A percentile compares a stretch with the other conserved stretches of the same genome.
Conservation (phyloP, 2,797 vertebrate species). For the Sebastes matsubarae region DNA sequence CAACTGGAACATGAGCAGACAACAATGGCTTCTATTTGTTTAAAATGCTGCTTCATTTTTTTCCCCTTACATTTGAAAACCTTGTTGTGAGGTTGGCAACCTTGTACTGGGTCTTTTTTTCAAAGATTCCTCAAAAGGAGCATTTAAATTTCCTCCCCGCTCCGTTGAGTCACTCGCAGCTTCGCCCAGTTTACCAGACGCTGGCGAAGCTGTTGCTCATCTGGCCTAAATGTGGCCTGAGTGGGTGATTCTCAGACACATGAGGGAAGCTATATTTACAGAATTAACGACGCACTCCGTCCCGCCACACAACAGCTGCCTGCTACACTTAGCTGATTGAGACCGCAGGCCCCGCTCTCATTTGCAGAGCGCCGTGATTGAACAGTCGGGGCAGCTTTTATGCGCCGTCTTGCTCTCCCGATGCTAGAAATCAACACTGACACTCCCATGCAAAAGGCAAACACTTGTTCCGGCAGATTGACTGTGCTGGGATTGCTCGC, state of each 20-base stretch:
- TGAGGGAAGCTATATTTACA: conserved; percentile 81
- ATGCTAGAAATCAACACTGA: conserved; percentile 64
- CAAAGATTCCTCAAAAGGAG: conserved; percentile 32
- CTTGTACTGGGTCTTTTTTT: conserved; percentile 48
- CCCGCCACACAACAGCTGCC: conserved; percentile 77
- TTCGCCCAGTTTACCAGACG: conserved; percentile 52
- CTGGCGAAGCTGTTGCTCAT: conserved; percentile 59
- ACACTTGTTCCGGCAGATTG: conserved; percentile 46
- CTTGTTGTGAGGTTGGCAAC: conserved; percentile 38
- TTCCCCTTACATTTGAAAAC: conserved; percentile 46
- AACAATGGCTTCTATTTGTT: conserved; percentile 65
- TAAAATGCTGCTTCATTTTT: conserved; percentile 47
- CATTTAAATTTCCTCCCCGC: conserved; percentile 46
- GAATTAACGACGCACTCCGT: conserved; percentile 77
- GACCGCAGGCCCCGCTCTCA: conserved; percentile 43
- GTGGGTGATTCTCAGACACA: conserved; percentile 78
- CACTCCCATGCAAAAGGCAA: conserved; percentile 60
- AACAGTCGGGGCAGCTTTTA: conserved; percentile 65
- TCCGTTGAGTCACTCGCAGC: conserved; percentile 52
- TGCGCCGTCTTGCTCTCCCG: conserved; percentile 57
- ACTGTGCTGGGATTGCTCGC: conserved; percentile 1
- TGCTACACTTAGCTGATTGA: conserved; percentile 80
- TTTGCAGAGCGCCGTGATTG: conserved; percentile 56
- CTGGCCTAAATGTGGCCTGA: conserved; percentile 73
- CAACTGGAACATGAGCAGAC: conserved; percentile 60